Percentiles rank a stretch among this genome's conserved stretches.
These are phyloP conservation scores for Zaprionus ornatus DNA, from an alignment of 1,140 invertebrate genomes.

Conservation along the genomic window DNA sequence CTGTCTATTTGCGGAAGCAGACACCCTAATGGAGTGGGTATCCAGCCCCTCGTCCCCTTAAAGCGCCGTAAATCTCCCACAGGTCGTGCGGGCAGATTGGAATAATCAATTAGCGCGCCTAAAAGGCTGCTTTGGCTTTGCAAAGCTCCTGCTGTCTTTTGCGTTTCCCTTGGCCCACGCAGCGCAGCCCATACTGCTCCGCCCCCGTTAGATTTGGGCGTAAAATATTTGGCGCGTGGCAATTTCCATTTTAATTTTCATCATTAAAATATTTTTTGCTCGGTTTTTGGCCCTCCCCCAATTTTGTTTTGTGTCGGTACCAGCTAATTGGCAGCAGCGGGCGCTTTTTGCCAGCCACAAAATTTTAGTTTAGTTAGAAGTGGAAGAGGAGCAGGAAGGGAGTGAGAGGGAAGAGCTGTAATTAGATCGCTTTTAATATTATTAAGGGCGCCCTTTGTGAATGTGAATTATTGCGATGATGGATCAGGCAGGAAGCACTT, in stretches of 20 bases:
- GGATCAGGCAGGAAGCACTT: not conserved
- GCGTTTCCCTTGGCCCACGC: not conserved
- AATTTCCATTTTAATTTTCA: constrained; percentile 60
- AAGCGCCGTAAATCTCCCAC: not conserved
- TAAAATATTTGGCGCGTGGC: constrained; percentile 52
- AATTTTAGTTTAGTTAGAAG: constrained; percentile 23
- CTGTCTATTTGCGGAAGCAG: constrained; percentile 2
- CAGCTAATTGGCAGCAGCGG: constrained; percentile 45
- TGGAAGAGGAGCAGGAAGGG: not conserved
- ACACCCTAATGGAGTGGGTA: too few relatives aligned
- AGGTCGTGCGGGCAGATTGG: constrained; percentile 16
- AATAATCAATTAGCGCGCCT: constrained; percentile 61
- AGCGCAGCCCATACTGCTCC: constrained; percentile 22
- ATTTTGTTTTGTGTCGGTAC: constrained; percentile 2
- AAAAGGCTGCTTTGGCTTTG: constrained; percentile 33
- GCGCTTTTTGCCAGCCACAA: constrained; percentile 12
- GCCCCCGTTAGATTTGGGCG: constrained; percentile 11
- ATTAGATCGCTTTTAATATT: constrained; percentile 46
- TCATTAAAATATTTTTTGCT: constrained; percentile 35
- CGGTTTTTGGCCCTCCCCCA: not conserved
- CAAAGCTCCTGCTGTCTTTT: constrained; percentile 31
- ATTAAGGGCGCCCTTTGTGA: constrained; percentile 28
- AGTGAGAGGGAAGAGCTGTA: constrained; percentile 9
- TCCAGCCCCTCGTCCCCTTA: not conserved
- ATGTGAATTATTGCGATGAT: constrained; percentile 24